phyloP scores from a whole-genome alignment of 2,113 vertebrate genomes.

The Tamias sibiricus region DNA sequence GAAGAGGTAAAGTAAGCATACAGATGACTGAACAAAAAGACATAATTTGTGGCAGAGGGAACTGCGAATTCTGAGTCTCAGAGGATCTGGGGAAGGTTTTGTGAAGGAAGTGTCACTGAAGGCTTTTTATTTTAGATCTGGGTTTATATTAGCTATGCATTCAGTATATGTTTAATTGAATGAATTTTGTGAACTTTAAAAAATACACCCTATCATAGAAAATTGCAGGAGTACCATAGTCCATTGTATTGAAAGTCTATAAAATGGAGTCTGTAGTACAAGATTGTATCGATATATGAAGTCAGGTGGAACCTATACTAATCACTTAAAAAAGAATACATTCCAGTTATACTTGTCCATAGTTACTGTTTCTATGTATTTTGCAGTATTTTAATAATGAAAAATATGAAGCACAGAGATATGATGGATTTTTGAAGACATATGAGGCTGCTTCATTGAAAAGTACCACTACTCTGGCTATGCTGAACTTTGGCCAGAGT shows the following conservation, averaged over 20 bases:
- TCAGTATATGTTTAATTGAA: not conserved
- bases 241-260: constrained; percentile 25
- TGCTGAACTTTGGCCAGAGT: constrained; percentile 98
- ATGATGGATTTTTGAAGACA: constrained; percentile 94
- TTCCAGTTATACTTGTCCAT: constrained; percentile 6
- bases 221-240: constrained; percentile 30
- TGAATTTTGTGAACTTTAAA: constrained; percentile 51
- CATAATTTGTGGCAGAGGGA: not conserved
- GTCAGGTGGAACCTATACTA: not conserved
- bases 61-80: not conserved
- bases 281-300: constrained; percentile 35
- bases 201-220: constrained; percentile 22
- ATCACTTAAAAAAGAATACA: constrained; percentile 15
- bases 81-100: not conserved
- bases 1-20: constrained; percentile 17
- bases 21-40: not conserved
- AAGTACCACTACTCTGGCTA: constrained; percentile 95
- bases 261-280: not conserved
- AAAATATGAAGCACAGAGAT: constrained; percentile 96
- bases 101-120: constrained; percentile 17
- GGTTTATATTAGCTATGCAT: constrained; percentile 19
- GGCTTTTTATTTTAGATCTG: constrained; percentile 3
- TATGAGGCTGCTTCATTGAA: constrained; percentile 97
- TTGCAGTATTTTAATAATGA: constrained; percentile 99
- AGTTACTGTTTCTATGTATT: constrained; percentile 38